phyloP scores from a whole-genome alignment of 2,113 vertebrate species.

The Ceyx melanurus region DNA sequence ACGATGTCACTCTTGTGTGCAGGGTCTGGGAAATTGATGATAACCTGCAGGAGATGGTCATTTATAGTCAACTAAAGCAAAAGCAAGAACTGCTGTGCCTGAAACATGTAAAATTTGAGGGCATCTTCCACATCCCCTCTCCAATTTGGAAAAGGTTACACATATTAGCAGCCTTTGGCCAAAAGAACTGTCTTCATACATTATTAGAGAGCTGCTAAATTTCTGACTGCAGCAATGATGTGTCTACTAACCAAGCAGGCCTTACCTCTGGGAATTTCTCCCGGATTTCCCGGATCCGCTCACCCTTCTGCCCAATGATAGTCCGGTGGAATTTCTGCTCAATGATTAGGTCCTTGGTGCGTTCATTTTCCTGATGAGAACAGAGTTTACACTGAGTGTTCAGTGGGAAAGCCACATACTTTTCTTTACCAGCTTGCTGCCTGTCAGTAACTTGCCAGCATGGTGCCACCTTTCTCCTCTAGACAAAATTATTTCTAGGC shows the following conservation, averaged over 20 bases:
- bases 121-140: neutral
- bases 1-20: slow-evolving; percentile 95
- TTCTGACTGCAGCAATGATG: neutral
- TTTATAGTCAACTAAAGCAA: neutral
- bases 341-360: slow-evolving; percentile 98
- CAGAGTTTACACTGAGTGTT: rapidly evolving
- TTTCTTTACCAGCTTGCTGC: neutral
- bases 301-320: slow-evolving; percentile 98
- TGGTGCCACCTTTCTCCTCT: neutral
- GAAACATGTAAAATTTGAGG: neutral
- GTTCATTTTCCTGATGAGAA: slow-evolving; percentile 91
- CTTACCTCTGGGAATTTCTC: slow-evolving; percentile 96
- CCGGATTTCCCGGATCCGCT: slow-evolving; percentile 94
- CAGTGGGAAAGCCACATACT: neutral
- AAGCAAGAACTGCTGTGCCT: neutral
- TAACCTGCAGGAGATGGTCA: slow-evolving; percentile 79
- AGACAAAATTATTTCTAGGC: neutral
- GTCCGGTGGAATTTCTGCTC: slow-evolving; percentile 98
- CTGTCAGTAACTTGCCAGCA: neutral
- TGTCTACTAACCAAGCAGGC: neutral
- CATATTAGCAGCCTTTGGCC: neutral
- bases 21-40: slow-evolving; percentile 98
- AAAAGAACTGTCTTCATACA: neutral
- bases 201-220: neutral
- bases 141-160: neutral